Conservation (phyloP, 2,888 invertebrate species). For the Phalangium opilio region DNA sequence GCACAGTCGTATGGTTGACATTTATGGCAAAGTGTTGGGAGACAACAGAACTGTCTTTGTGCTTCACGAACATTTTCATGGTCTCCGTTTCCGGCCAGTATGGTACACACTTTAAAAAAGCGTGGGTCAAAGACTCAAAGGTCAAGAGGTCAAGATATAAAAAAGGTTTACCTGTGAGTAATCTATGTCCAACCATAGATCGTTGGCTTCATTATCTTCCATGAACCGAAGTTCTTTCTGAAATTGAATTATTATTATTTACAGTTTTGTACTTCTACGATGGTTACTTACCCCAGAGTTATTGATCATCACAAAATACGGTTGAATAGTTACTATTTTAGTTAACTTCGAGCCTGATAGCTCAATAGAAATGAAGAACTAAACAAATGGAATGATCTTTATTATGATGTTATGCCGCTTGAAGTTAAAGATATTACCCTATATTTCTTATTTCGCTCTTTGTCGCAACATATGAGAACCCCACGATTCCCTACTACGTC, state of each 20-base stretch:
- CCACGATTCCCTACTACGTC: constrained; percentile 61
- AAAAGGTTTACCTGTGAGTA: constrained; percentile 45
- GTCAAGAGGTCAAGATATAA: too few species aligned
- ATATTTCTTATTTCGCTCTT: constrained; percentile 54
- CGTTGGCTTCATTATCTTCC: constrained; percentile 70
- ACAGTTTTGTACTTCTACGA: too few species aligned
- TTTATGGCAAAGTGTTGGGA: constrained; percentile 63
- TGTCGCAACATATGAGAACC: constrained; percentile 43
- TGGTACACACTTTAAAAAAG: constrained; percentile 38
- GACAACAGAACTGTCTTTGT: constrained; percentile 52
- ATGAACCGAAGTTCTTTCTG: constrained; percentile 47
- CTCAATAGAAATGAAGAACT: constrained; percentile 50
- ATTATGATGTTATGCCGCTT: neutral
- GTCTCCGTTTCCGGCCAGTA: constrained; percentile 71
- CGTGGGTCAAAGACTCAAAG: neutral
- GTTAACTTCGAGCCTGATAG: constrained; percentile 56
- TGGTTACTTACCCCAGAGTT: constrained; percentile 38
- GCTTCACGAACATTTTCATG: constrained; percentile 64
- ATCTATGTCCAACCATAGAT: constrained; percentile 61
- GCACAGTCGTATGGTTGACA: constrained; percentile 50
- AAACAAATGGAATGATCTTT: constrained; percentile 9
- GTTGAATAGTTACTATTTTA: constrained; percentile 59
- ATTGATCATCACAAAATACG: constrained; percentile 61
- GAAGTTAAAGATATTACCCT: constrained; percentile 29
- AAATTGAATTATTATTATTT: neutral